A percentile compares a stretch with the other conserved stretches of the same genome.
Evolutionary conservation across 2,888 invertebrate species (phyloP).

Genomic region (Scaptomyza reducta): DNA sequence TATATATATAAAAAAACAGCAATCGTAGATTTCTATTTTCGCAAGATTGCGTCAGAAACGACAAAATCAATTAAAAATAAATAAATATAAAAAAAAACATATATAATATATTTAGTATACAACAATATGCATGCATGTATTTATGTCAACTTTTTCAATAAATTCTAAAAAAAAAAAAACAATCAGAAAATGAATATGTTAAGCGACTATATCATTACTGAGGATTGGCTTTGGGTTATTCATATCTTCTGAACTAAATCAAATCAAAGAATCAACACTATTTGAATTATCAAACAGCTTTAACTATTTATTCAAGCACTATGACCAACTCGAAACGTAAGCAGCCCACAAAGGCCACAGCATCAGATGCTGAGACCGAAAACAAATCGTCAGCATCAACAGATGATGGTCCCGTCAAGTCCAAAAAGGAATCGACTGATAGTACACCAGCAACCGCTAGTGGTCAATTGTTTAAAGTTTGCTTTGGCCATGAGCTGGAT

Average conservation of each 20-base stretch:
- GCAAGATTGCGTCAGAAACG: conserved; percentile 63
- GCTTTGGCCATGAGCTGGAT: conserved; percentile 63
- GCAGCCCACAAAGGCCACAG: conserved; percentile 39
- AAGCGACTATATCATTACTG: background rate
- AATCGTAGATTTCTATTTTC: conserved; percentile 77
- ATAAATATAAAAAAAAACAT: conserved; percentile 62
- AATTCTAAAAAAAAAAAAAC: conserved; percentile 73
- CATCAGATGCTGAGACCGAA: conserved; percentile 10
- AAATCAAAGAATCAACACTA: background rate
- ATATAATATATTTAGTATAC: conserved; percentile 83
- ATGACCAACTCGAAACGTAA: conserved; percentile 69
- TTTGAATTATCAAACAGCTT: no score
- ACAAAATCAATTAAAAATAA: conserved; percentile 51
- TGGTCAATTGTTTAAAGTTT: conserved; percentile 53
- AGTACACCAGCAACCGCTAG: background rate
- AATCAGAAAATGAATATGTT: background rate
- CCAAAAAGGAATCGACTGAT: background rate
- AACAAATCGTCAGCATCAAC: background rate
- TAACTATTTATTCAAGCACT: conserved; percentile 4
- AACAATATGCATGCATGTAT: conserved; percentile 83
- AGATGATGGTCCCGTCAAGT: background rate
- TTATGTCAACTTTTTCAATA: conserved; percentile 84
- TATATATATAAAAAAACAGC: conserved; percentile 24
- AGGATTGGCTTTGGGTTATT: background rate
- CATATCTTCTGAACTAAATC: background rate